Conservation (phyloP, 2,113 vertebrate genomes). For the Eublepharis macularius region DNA sequence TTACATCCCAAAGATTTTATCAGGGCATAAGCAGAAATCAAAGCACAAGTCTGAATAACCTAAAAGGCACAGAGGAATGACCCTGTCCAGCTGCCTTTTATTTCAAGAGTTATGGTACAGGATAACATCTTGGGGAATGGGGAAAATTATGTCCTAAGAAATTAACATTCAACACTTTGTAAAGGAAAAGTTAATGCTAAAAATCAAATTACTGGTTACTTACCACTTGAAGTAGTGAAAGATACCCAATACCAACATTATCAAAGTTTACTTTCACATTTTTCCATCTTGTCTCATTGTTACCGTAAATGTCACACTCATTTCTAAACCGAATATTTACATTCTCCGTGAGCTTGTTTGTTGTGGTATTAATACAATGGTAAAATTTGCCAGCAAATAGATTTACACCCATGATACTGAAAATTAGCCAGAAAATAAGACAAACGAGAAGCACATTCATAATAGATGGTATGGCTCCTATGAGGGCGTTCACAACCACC, state of each 20-base stretch:
- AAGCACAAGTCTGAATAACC: neutral
- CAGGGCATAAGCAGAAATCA: neutral
- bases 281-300: constrained; percentile 76
- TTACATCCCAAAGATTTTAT: neutral
- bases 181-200: constrained; percentile 11
- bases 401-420: constrained; percentile 99
- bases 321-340: constrained; percentile 51
- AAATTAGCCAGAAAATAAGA: constrained; percentile 99
- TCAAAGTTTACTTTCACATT: constrained; percentile 94
- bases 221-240: constrained; percentile 91
- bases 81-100: no score
- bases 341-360: neutral
- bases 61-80: neutral
- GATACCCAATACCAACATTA: constrained; percentile 92
- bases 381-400: constrained; percentile 92
- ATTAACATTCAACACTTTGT: neutral
- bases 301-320: constrained; percentile 58
- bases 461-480: constrained; percentile 97
- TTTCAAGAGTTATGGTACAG: no score
- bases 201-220: constrained; percentile 55
- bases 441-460: constrained; percentile 98
- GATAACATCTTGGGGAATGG: no score
- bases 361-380: constrained; percentile 80
- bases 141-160: neutral
- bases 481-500: constrained; percentile 97